Base-by-base conservation (phyloP, 1,140 invertebrate species). In the Octopus sinensis region DNA sequence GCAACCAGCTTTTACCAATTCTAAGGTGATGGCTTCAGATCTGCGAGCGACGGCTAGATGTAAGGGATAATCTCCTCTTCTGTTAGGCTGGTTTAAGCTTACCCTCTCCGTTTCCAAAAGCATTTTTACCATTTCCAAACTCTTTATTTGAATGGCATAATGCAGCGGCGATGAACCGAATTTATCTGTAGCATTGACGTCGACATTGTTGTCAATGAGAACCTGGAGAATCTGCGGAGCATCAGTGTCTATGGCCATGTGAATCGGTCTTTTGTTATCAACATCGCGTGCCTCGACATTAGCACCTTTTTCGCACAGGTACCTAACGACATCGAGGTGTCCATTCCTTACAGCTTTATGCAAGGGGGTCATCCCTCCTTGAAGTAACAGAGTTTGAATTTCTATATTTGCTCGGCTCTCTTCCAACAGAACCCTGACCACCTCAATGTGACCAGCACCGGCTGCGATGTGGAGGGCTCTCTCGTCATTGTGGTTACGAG, bases 241-340 rank as follows among this genome's bases (percentile, higher is more conserved):
- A 17, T 77, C 81, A 54, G 71, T 68, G 7, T 75, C 54, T 13
- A 68, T 62, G 17, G 81, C 81, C 10, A 71, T 13, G n/a, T 78
- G 43, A 13, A 77, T 13, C 53, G 17, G 30, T 62, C 76, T 9
- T 68, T 56, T 51, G 6, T 53, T 13, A 17, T 51, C n/a, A 6
- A 78, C 73, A 51, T 78, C 77, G 13, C n/a, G 73, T 6, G 54
- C 10, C 30, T 79, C 54, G 6, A 79, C 13, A 10, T 53, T 53
- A 17, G 81, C 81, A 9, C 78, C 81, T 13, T 68, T 30, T n/a
- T 71, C 23, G 68, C 81, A 82, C 51, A 82, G 81, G n/a, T 68
- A 10, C 53, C 76, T 43, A 6, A 79, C 71, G 6, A 82, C 81
- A 4, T 76, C 62, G 0, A 17, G 52, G 76, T 79, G 54, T 52